phyloP scores from a whole-genome alignment of 2,113 vertebrate genomes.

The Dicerorhinus sumatrensis region DNA sequence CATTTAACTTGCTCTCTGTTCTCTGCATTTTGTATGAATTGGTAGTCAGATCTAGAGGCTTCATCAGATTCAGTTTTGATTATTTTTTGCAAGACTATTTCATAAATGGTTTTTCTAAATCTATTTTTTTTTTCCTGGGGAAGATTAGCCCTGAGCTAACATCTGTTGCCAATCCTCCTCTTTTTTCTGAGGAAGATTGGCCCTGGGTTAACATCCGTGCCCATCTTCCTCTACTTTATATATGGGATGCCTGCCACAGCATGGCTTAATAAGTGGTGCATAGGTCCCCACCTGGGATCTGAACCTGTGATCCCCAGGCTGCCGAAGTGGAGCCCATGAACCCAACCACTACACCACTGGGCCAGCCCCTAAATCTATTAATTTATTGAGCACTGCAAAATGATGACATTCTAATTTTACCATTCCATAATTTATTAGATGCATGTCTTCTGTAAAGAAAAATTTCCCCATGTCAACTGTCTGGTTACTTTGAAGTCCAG shows the following conservation, averaged over 20 bases:
- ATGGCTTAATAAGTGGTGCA: too few relatives aligned
- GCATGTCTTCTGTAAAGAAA: not conserved
- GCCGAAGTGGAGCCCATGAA: too few relatives aligned
- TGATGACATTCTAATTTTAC: slow-evolving; percentile 24
- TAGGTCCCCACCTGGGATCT: too few relatives aligned
- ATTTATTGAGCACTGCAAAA: not conserved
- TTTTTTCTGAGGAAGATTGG: too few relatives aligned
- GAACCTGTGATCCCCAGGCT: too few relatives aligned
- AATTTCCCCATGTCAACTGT: not conserved
- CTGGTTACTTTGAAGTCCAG: slow-evolving; percentile 2
- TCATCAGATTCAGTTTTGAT: not conserved
- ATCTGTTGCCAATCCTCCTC: too few relatives aligned
- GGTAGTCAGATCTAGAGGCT: not conserved
- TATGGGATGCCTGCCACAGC: too few relatives aligned
- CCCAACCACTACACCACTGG: too few relatives aligned
- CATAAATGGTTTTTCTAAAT: not conserved
- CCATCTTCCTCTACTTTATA: too few relatives aligned
- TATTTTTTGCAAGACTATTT: slow-evolving; percentile 14
- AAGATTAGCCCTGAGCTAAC: too few relatives aligned
- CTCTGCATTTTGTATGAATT: slow-evolving; percentile 6
- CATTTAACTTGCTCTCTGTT: not conserved
- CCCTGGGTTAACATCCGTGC: too few relatives aligned
- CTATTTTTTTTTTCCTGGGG: not conserved
- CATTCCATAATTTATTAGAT: not conserved
- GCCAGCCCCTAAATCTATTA: not conserved